Base-by-base conservation (phyloP, 2,888 invertebrate genomes). In the Orgyia antiqua region DNA sequence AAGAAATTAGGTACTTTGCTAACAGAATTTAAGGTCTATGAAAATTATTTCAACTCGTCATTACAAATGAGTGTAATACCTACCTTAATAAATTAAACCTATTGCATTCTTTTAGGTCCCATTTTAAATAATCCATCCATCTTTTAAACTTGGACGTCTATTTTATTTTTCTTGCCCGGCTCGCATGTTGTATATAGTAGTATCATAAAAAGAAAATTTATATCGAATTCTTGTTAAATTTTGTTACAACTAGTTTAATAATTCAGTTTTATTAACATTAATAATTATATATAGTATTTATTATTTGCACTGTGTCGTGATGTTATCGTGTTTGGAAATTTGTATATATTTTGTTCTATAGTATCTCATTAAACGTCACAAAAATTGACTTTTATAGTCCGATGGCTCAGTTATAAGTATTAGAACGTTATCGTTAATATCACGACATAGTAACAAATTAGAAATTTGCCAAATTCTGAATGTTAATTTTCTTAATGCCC, bases 111-210 rank as follows among this genome's bases (percentile, higher is more conserved):
- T n/a, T n/a, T n/a, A n/a, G n/a, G n/a, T n/a, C n/a, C n/a, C n/a
- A n/a, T 4, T 15, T 4, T 15, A 15, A 71, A 61, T 39, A 68
- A 70, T 83, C 82, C 83, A 83, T 83, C 84, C 84, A 80, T 70
- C 51, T 64, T 66, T 55, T 58, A 62, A 65, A 65, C 68, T 74
- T 68, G 80, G 80, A 80, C 70, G 69, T 74, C 68, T 67, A 68
- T 68, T 72, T 68, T 67, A 68, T 64, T 72, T 60, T 64, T 82
- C 83, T 84, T 83, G 84, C 84, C 84, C 75, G 64, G 69, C 72
- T 75, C 75, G 72, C 76, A 74, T 79, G 73, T 76, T 78, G 76
- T 82, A 80, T 45, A 82, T 82, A 83, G 57, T 73, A 73, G 70
- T 65, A 45, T 68, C 67, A 58, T 71, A 56, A 50, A 59, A 62